Base-by-base conservation (phyloP, 2,113 vertebrate species). In the Cinclus cinclus region DNA sequence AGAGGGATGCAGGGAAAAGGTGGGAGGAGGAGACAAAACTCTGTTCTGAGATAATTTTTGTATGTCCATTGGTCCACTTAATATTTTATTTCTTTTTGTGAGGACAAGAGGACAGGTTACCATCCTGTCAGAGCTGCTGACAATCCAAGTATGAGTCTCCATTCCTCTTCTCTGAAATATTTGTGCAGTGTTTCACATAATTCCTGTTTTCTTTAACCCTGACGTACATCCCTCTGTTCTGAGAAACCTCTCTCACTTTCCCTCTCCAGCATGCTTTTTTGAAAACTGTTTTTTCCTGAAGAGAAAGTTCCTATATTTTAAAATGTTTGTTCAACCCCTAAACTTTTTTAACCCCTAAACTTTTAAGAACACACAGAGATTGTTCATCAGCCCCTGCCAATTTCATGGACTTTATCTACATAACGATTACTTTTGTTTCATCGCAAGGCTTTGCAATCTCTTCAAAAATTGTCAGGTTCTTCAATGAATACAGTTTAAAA, bases 181-280 rank as follows among this genome's bases (percentile, higher is more conserved):
- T 62, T 87, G 7, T 31, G 21, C 20, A 53, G 35, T 30, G 53
- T 59, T 94, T 90, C 64, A 73, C 63, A 37, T 19, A 1, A 46
- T n/a, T 94, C 87, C 92, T 85, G 46, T 82, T 89, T 85, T 37
- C 59, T 76, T 59, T 64, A 84, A 73, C 24, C 19, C 46, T 39
- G 27, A 65, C 33, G 71, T 33, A 73, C 15, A 39, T 60, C 73
- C 23, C 31, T 64, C 65, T 85, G 3, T 52, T 79, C 21, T 1
- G 3, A 81, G 78, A 63, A n/a, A 76, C 3, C 15, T 44, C 41
- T 59, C 52, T 35, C 24, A 60, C 17, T 20, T 62, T 64, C 10
- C 28, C n/a, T 49, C 16, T 78, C 37, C 65, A 69, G 30, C 73
- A 90, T 86, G 31, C 4, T 2, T 3, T 79, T 90, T 30, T 30